These are phyloP conservation scores for Limnephilus auricula DNA, from an alignment of 2,888 invertebrate genomes.

Conservation along the genomic window DNA sequence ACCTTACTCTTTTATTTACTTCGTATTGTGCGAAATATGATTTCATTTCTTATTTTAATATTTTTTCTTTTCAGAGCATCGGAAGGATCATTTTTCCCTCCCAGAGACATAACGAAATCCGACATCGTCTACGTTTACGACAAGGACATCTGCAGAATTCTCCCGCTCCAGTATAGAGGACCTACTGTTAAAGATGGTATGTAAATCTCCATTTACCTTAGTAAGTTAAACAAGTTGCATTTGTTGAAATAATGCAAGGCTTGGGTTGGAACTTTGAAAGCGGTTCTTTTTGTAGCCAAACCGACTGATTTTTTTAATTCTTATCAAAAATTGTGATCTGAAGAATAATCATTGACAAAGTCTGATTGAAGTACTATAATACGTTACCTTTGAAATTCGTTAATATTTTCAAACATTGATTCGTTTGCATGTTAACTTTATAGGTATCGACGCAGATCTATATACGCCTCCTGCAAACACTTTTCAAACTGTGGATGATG, in stretches of 20 bases:
- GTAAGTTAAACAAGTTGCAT: not conserved
- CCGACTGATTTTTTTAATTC: too few species aligned
- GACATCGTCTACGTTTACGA: constrained; percentile 88
- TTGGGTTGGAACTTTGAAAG: too few species aligned
- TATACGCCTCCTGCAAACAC: constrained; percentile 85
- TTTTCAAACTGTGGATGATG: constrained; percentile 82
- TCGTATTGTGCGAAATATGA: too few species aligned
- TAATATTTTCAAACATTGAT: not conserved
- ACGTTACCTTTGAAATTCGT: too few species aligned
- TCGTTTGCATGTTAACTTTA: not conserved
- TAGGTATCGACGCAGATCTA: constrained; percentile 85
- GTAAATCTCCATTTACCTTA: constrained; percentile 62
- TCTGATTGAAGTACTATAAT: too few species aligned
- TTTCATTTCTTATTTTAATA: not conserved
- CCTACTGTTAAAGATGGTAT: constrained; percentile 84
- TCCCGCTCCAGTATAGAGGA: constrained; percentile 85
- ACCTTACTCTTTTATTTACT: not conserved
- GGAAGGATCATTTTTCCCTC: constrained; percentile 92
- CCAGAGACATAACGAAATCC: constrained; percentile 83
- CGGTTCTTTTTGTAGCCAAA: too few species aligned
- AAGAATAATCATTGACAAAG: too few species aligned
- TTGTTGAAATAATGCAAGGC: too few species aligned
- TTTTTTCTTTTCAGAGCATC: constrained; percentile 76
- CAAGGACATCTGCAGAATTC: constrained; percentile 89
- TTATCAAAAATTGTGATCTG: too few species aligned